phyloP scores from a whole-genome alignment of 2,113 vertebrate species.

The Myotis davidii region DNA sequence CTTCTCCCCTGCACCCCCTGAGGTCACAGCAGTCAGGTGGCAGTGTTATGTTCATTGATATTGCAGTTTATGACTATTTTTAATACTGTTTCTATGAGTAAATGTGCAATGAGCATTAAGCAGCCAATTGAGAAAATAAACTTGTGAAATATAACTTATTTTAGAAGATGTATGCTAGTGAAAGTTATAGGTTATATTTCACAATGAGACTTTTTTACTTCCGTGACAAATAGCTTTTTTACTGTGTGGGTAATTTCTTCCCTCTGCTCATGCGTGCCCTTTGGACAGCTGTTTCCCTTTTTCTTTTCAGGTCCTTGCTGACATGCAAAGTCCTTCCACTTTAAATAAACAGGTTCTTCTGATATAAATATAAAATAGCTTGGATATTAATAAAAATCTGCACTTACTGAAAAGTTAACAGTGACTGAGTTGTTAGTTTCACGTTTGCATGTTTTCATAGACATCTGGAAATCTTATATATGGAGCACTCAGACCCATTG shows the following conservation, averaged over 20 bases:
- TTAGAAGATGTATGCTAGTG: background rate
- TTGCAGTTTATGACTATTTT: background rate
- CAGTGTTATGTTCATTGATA: background rate
- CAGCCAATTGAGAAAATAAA: background rate
- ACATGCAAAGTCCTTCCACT: background rate
- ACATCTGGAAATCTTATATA: background rate
- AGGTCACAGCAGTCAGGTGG: background rate
- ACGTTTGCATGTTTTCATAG: background rate
- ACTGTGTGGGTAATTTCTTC: background rate
- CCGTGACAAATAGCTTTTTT: background rate
- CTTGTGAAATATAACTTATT: background rate
- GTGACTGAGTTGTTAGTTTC: background rate
- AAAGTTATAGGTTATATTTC: background rate
- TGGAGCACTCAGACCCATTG: background rate
- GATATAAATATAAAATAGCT: background rate
- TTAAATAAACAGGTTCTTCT: background rate
- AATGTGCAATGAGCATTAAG: background rate
- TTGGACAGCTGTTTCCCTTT: background rate
- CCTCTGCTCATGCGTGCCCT: background rate
- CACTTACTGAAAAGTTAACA: background rate
- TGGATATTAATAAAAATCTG: background rate
- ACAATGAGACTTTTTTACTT: background rate
- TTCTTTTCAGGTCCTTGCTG: conserved; percentile 17
- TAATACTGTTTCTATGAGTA: background rate
- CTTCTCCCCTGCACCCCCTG: background rate